phyloP scores from a whole-genome alignment of 2,888 invertebrate species.

The Girardia tigrina region DNA sequence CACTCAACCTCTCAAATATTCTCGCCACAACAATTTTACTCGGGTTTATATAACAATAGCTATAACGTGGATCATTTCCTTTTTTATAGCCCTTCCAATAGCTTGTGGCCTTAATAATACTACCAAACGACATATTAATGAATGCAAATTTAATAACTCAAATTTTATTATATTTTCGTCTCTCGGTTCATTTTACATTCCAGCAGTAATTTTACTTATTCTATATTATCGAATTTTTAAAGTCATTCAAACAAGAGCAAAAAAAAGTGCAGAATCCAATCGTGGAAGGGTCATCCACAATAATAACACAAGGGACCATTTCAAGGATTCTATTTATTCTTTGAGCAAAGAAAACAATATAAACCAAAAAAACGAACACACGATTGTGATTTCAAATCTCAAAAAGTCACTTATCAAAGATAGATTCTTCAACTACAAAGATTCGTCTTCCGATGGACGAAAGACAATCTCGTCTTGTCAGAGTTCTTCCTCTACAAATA shows the following conservation, averaged over 20 bases:
- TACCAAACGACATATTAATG: constrained; percentile 38
- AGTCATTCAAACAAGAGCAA: constrained; percentile 55
- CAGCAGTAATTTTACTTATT: constrained; percentile 92
- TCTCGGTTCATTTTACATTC: constrained; percentile 92
- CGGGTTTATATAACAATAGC: constrained; percentile 85
- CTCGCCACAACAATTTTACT: constrained; percentile 75
- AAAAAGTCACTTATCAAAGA: constrained; percentile 8
- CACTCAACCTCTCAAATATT: constrained; percentile 94
- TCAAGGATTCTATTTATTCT: background rate
- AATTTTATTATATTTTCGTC: constrained; percentile 96
- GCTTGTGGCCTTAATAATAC: constrained; percentile 64
- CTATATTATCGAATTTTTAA: constrained; percentile 92
- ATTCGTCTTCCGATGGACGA: background rate
- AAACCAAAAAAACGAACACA: background rate
- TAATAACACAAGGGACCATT: background rate
- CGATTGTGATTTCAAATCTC: background rate
- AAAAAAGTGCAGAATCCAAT: constrained; percentile 17
- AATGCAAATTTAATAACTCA: constrained; percentile 86
- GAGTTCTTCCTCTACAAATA: background rate
- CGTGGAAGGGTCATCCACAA: background rate
- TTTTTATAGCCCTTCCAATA: constrained; percentile 86
- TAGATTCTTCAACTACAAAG: background rate
- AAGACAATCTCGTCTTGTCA: background rate
- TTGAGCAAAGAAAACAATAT: background rate
- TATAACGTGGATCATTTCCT: constrained; percentile 83